Evolutionary conservation across 2,797 vertebrate species (phyloP).

Genomic region (Parauchenoglanis punctatus): DNA sequence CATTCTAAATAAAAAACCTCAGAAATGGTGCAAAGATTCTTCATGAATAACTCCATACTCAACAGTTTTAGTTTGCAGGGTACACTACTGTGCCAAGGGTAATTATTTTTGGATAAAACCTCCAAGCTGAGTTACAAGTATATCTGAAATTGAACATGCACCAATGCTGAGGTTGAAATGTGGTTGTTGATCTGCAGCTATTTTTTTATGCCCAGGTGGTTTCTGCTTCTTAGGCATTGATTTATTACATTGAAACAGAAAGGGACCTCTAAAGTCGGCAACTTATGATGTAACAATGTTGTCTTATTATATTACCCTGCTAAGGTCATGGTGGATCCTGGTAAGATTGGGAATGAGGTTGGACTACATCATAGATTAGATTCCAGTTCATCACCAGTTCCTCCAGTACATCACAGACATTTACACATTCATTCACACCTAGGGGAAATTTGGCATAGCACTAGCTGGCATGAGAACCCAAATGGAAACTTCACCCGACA

Average conservation of each 20-base stretch:
- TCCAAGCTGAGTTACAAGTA: background rate
- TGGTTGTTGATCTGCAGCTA: background rate
- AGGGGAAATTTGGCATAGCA: too few species aligned
- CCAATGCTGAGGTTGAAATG: background rate
- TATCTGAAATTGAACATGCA: background rate
- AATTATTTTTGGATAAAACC: background rate
- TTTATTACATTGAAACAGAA: background rate
- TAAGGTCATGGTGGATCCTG: too few species aligned
- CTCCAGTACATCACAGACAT: too few species aligned
- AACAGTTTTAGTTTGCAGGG: background rate
- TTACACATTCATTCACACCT: too few species aligned
- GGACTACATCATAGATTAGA: too few species aligned
- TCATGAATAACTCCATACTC: background rate
- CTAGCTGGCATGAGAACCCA: too few species aligned
- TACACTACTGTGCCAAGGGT: background rate
- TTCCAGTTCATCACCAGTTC: too few species aligned
- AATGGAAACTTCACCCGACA: too few species aligned
- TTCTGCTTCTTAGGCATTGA: background rate
- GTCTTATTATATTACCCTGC: background rate
- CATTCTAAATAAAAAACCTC: background rate
- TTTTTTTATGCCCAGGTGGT: background rate
- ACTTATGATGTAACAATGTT: background rate
- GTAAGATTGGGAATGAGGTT: too few species aligned
- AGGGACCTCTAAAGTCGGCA: background rate
- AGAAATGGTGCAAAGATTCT: background rate